phyloP scores from a whole-genome alignment of 2,888 invertebrate species.

The Bombylius discolor region DNA sequence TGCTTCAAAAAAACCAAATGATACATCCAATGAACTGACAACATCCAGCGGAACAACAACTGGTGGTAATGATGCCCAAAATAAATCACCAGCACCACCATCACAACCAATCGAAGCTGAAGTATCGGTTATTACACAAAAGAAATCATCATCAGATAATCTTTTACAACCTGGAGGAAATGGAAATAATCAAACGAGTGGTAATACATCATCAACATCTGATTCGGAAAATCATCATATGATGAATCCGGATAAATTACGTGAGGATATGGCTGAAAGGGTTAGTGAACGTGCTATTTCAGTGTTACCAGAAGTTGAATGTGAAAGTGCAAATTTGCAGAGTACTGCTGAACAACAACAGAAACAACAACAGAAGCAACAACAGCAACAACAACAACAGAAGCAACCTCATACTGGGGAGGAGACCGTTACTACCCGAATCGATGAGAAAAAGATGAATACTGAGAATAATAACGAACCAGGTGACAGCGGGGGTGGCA shows the following conservation, averaged over 20 bases:
- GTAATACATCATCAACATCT: neutral
- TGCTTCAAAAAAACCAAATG: no score
- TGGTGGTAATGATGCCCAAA: neutral
- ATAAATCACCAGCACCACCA: slow-evolving; percentile 26
- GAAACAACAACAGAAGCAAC: neutral
- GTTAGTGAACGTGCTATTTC: slow-evolving; percentile 38
- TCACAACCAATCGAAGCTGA: slow-evolving; percentile 32
- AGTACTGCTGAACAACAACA: slow-evolving; percentile 14
- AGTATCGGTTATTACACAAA: slow-evolving; percentile 28
- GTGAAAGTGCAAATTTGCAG: slow-evolving; percentile 43
- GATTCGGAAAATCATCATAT: slow-evolving; percentile 1
- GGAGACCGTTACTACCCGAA: slow-evolving; percentile 24
- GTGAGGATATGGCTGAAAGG: slow-evolving; percentile 26
- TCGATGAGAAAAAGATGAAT: neutral
- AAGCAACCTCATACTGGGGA: neutral
- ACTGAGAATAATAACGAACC: slow-evolving; percentile 18
- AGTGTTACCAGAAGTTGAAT: slow-evolving; percentile 47
- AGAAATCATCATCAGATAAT: slow-evolving; percentile 5
- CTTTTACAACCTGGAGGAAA: slow-evolving; percentile 7
- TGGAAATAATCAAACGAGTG: slow-evolving; percentile 4
- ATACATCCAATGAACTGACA: no score
- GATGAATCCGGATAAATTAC: neutral
- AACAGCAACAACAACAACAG: neutral
- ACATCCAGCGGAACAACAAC: neutral
- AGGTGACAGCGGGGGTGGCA: neutral